Percentiles rank a stretch among this genome's conserved stretches.
Conservation (phyloP, 2,113 vertebrate genomes). For the Pao palembangensis region DNA sequence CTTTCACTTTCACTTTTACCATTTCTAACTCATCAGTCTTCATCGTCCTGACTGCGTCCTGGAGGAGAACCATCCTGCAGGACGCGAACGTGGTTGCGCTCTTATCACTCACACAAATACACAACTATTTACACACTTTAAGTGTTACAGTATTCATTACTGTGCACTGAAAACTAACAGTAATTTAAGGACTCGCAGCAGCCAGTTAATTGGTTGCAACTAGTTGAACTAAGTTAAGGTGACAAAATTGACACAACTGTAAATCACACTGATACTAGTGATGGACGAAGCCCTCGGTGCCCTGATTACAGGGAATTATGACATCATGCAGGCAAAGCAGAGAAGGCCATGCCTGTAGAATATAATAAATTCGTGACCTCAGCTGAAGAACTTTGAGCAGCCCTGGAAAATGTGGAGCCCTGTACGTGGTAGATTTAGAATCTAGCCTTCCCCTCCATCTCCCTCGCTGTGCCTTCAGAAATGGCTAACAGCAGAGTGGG, state of each 20-base stretch:
- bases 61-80: slow-evolving; percentile 43
- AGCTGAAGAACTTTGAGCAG: slow-evolving; percentile 63
- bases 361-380: slow-evolving; percentile 29
- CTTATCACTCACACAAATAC: slow-evolving; percentile 43
- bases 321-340: slow-evolving; percentile 55
- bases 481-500: slow-evolving; percentile 61
- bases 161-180: slow-evolving; percentile 65
- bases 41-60: slow-evolving; percentile 5
- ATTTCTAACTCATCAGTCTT: not conserved
- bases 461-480: slow-evolving; percentile 69
- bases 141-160: slow-evolving; percentile 67
- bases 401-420: slow-evolving; percentile 69
- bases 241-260: slow-evolving; percentile 61
- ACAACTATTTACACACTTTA: slow-evolving; percentile 69
- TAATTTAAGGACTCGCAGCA: slow-evolving; percentile 55
- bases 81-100: not conserved
- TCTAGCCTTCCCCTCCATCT: slow-evolving; percentile 67
- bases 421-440: slow-evolving; percentile 64
- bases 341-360: slow-evolving; percentile 57
- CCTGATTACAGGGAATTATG: slow-evolving; percentile 62
- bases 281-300: slow-evolving; percentile 57
- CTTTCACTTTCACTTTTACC: not conserved
- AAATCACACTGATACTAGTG: slow-evolving; percentile 42
- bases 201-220: slow-evolving; percentile 53
- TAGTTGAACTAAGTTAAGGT: slow-evolving; percentile 52